Percentiles rank a stretch among this genome's conserved stretches.
These are phyloP conservation scores for Phylloscopus whistleri DNA, from an alignment of 2,113 vertebrate genomes.

Conservation along the genomic window DNA sequence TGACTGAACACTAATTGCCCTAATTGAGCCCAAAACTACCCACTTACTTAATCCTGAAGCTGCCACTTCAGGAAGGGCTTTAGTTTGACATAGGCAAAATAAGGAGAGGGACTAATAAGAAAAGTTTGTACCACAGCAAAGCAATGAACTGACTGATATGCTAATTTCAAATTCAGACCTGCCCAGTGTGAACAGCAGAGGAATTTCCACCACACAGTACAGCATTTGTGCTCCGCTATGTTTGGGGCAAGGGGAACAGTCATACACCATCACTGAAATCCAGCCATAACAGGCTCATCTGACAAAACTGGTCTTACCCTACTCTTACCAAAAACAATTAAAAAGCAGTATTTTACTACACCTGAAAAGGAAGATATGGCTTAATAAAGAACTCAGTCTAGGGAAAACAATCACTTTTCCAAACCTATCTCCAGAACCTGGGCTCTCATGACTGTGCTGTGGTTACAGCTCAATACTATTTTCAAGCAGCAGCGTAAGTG, in stretches of 20 bases:
- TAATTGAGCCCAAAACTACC: background rate
- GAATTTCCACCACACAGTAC: background rate
- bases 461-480: background rate
- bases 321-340: background rate
- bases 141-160: background rate
- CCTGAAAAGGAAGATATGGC: background rate
- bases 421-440: background rate
- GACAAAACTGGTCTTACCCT: background rate
- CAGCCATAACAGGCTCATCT: background rate
- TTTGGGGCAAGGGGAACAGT: background rate
- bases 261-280: background rate
- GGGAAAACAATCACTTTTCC: background rate
- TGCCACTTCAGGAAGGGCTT: background rate
- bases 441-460: background rate
- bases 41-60: background rate
- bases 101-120: background rate
- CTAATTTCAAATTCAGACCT: background rate
- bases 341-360: background rate
- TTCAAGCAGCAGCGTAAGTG: background rate
- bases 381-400: background rate
- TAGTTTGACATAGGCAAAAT: background rate
- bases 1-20: constrained; percentile 7
- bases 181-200: background rate
- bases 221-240: background rate
- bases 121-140: background rate